Evolutionary conservation across 64 coral and sea anemone species (phyloP).

Genomic region (Astreopora myriophthalma): DNA sequence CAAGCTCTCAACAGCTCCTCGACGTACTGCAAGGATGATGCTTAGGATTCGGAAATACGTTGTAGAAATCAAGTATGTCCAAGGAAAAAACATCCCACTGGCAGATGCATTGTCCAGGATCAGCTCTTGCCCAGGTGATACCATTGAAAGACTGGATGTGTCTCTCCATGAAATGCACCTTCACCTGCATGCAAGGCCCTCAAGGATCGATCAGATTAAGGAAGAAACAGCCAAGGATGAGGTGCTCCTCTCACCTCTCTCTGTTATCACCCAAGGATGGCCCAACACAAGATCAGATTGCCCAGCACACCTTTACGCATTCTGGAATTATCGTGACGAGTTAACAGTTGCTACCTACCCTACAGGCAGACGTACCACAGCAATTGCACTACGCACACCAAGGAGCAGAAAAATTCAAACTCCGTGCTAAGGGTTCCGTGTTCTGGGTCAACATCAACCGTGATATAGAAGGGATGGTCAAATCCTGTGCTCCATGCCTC

Average conservation of each 20-base stretch:
- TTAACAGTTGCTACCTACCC: not conserved
- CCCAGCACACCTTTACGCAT: constrained; percentile 25
- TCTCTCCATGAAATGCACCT: constrained; percentile 47
- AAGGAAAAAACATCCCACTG: constrained; percentile 39
- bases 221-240: constrained; percentile 34
- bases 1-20: constrained; percentile 43
- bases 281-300: constrained; percentile 40
- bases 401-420: constrained; percentile 59
- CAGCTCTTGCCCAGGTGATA: constrained; percentile 14
- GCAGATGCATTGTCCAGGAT: constrained; percentile 51
- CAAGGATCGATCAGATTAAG: constrained; percentile 26
- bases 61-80: constrained; percentile 38
- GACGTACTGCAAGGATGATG: constrained; percentile 67
- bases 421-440: constrained; percentile 62
- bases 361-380: constrained; percentile 6
- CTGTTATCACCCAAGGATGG: constrained; percentile 33
- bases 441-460: constrained; percentile 66
- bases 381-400: constrained; percentile 53
- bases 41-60: constrained; percentile 37
- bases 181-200: constrained; percentile 36
- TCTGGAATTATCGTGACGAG: constrained; percentile 41
- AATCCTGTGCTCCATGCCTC: constrained; percentile 47
- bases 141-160: constrained; percentile 35
- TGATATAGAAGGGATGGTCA: constrained; percentile 70
- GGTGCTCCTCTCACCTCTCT: not conserved